A percentile compares a stretch with the other conserved stretches of the same genome.
Conservation (phyloP, 1,140 invertebrate species). For the Drosophila asahinai region DNA sequence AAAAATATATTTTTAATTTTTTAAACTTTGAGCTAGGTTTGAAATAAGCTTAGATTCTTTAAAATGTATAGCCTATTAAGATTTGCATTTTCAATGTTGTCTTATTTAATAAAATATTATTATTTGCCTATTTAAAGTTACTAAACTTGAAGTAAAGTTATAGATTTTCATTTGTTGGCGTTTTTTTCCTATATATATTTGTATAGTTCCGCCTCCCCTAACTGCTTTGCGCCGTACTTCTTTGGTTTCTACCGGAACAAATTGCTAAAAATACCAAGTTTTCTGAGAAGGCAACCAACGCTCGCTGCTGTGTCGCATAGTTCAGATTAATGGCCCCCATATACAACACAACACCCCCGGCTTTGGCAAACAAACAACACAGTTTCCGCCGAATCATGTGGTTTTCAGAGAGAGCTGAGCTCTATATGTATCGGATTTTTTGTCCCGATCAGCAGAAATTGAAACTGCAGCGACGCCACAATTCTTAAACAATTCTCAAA, state of each 20-base stretch:
- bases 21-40: neutral
- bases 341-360: conserved; percentile 19
- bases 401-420: conserved; percentile 9
- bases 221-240: conserved; percentile 18
- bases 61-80: too few species aligned
- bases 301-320: conserved; percentile 36
- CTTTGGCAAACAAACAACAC: conserved; percentile 56
- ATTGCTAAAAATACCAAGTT: conserved; percentile 63
- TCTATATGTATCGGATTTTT: conserved; percentile 36
- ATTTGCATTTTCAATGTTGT: too few species aligned
- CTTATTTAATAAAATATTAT: too few species aligned
- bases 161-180: too few species aligned
- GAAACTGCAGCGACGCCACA: conserved; percentile 76
- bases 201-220: conserved; percentile 24
- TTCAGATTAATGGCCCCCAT: conserved; percentile 28
- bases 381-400: conserved; percentile 67
- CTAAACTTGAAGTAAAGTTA: too few species aligned
- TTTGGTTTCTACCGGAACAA: conserved; percentile 71
- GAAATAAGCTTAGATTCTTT: too few species aligned
- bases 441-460: conserved; percentile 76
- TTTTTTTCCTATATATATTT: neutral
- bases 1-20: neutral
- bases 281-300: conserved; percentile 48
- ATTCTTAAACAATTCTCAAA: conserved; percentile 76
- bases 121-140: too few species aligned